Conservation (phyloP, 2,113 vertebrate species). For the Arizona elegans region DNA sequence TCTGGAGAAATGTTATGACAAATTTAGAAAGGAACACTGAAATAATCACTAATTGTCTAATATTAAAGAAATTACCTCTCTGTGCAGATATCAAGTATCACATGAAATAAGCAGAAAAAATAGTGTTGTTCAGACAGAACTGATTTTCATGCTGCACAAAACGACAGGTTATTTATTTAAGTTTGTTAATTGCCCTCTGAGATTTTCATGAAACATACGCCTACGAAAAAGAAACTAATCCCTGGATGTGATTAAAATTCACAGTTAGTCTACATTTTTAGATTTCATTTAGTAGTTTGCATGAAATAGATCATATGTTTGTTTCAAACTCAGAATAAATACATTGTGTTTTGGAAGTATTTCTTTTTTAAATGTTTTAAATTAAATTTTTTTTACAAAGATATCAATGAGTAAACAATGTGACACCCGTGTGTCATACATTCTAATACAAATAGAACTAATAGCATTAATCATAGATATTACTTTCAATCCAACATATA, state of each 20-base stretch:
- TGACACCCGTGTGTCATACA: no score
- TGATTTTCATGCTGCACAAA: slow-evolving; percentile 8
- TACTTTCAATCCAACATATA: no score
- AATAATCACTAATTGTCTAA: not conserved
- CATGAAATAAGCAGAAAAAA: not conserved
- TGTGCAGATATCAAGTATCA: not conserved
- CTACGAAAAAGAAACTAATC: not conserved
- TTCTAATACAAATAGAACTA: no score
- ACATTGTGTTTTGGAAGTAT: not conserved
- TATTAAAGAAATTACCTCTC: not conserved
- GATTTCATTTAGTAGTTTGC: not conserved
- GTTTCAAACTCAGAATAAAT: not conserved
- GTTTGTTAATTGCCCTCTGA: not conserved
- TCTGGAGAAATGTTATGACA: not conserved
- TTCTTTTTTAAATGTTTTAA: not conserved
- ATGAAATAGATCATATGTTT: not conserved
- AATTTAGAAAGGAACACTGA: not conserved
- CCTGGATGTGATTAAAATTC: slow-evolving; percentile 6
- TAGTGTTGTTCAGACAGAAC: slow-evolving; percentile 12
- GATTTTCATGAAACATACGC: not conserved
- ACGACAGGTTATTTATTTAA: not conserved
- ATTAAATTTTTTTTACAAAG: no score
- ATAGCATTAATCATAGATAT: no score
- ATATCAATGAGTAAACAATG: no score
- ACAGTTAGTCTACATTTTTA: not conserved